Percentiles rank a stretch among this genome's conserved stretches.
phyloP scores from a whole-genome alignment of 2,888 invertebrate species.

The Drosophila greeni region DNA sequence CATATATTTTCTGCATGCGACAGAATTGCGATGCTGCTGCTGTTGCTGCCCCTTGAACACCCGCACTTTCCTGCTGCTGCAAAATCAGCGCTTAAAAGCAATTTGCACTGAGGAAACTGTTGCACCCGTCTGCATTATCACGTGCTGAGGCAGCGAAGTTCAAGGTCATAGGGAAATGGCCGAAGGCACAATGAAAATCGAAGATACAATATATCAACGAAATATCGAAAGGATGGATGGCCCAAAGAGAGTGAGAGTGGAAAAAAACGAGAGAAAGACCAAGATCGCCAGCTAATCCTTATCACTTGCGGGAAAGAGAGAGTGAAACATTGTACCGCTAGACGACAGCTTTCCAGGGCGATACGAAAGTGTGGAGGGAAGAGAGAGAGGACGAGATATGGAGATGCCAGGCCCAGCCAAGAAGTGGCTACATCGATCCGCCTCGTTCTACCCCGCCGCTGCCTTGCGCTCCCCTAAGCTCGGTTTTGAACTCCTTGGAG shows the following conservation, averaged over 20 bases:
- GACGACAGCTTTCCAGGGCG: not conserved
- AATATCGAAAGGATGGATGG: constrained; percentile 16
- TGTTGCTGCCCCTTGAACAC: constrained; percentile 1
- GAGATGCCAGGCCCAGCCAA: constrained; percentile 12
- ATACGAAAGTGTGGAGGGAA: not conserved
- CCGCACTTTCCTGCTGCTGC: constrained; percentile 28
- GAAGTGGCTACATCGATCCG: constrained; percentile 35
- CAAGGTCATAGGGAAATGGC: constrained; percentile 61
- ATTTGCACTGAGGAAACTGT: constrained; percentile 50
- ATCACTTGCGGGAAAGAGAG: constrained; percentile 12
- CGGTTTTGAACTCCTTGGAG: constrained; percentile 7
- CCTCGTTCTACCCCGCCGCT: constrained; percentile 1
- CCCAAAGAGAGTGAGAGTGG: not conserved
- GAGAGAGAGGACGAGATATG: not conserved
- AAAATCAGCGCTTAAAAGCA: constrained; percentile 34
- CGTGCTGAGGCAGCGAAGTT: constrained; percentile 52
- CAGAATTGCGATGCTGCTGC: constrained; percentile 34
- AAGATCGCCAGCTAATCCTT: constrained; percentile 25
- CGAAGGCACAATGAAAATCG: constrained; percentile 19
- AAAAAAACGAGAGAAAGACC: not conserved
- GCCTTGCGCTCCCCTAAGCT: not conserved
- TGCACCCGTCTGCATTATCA: constrained; percentile 49
- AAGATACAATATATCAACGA: constrained; percentile 8
- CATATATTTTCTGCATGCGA: constrained; percentile 22
- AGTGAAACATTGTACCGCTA: constrained; percentile 24